Percentiles rank a stretch among this genome's conserved stretches.
Evolutionary conservation across 2,113 vertebrate species (phyloP).

Genomic region (Meles meles): DNA sequence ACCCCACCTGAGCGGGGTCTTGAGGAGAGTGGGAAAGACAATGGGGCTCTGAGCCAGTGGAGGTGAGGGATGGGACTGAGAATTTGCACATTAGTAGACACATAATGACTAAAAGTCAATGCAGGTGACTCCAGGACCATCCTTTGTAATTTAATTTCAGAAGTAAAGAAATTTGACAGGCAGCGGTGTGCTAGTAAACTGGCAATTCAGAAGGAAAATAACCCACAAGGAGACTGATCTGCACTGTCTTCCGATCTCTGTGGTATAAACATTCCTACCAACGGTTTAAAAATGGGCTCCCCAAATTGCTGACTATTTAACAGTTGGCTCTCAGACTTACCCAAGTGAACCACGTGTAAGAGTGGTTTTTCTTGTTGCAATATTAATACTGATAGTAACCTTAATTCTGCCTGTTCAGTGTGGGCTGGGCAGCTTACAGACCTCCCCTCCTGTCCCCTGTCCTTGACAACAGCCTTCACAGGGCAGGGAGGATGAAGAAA

Average conservation of each 20-base stretch:
- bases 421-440: background rate
- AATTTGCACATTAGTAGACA: background rate
- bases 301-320: background rate
- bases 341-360: background rate
- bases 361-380: background rate
- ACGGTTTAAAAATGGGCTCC: background rate
- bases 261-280: background rate
- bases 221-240: background rate
- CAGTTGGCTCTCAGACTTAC: background rate
- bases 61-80: background rate
- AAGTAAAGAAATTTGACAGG: background rate
- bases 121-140: background rate
- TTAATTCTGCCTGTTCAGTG: background rate
- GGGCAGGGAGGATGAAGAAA: background rate
- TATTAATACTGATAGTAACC: no score
- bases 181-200: background rate
- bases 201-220: background rate
- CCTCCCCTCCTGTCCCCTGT: background rate
- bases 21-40: background rate
- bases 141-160: background rate
- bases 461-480: fast-evolving
- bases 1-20: background rate
- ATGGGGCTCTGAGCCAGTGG: background rate
- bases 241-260: background rate
- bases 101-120: background rate